These are phyloP conservation scores for Fragum sueziense DNA, from an alignment of 2,888 invertebrate genomes.

Conservation along the genomic window DNA sequence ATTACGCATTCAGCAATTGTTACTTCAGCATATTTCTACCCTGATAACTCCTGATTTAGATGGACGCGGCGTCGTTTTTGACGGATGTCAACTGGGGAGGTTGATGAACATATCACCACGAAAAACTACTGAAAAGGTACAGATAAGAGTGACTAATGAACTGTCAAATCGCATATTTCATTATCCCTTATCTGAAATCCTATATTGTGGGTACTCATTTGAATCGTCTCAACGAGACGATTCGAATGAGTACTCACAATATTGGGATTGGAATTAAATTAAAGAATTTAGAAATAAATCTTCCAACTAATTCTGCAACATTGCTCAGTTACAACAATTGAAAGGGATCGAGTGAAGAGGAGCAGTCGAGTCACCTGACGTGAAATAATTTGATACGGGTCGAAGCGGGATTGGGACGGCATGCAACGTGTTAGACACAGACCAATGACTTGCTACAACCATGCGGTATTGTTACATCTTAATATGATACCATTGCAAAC, in stretches of 20 bases:
- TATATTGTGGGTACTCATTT: too few species aligned
- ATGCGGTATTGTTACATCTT: too few species aligned
- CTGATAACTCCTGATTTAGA: slow-evolving; percentile 53
- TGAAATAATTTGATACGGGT: slow-evolving; percentile 43
- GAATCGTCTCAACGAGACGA: too few species aligned
- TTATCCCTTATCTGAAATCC: too few species aligned
- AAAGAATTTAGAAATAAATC: too few species aligned
- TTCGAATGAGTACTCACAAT: too few species aligned
- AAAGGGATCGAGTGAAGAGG: slow-evolving; percentile 27
- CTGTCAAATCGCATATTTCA: too few species aligned
- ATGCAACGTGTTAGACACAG: slow-evolving; percentile 14
- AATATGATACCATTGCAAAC: too few species aligned
- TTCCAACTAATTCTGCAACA: too few species aligned
- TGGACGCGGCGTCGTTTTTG: slow-evolving; percentile 45
- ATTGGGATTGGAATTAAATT: too few species aligned
- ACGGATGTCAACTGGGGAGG: slow-evolving; percentile 41
- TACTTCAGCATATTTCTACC: slow-evolving; percentile 32
- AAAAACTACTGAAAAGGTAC: neutral
- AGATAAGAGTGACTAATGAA: neutral
- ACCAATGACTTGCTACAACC: slow-evolving; percentile 7
- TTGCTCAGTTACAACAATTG: too few species aligned
- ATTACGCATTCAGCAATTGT: slow-evolving; percentile 6
- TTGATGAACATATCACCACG: slow-evolving; percentile 26
- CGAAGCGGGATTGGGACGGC: slow-evolving; percentile 27
- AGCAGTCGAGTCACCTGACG: slow-evolving; percentile 44